Percentiles rank a stretch among this genome's conserved stretches.
These are phyloP conservation scores for Apogon talboti DNA, from an alignment of 2,797 vertebrate species.

Conservation along the genomic window DNA sequence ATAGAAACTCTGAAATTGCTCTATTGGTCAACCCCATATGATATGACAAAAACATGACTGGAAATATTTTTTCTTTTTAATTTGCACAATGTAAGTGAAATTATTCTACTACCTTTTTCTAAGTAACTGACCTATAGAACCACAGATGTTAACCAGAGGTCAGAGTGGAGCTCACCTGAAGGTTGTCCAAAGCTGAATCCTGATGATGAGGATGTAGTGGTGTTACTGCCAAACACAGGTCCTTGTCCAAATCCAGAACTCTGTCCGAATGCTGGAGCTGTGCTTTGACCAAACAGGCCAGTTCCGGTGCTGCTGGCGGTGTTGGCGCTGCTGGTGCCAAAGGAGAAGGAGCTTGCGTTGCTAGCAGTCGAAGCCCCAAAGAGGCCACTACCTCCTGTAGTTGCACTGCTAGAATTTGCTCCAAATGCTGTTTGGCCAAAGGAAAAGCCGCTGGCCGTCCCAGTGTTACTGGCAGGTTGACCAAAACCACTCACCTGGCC, in stretches of 20 bases:
- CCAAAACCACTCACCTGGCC: conserved; percentile 86
- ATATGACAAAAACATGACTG: no score
- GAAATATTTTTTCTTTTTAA: no score
- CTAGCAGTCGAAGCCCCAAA: conserved; percentile 84
- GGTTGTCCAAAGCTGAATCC: conserved; percentile 93
- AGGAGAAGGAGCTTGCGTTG: conserved; percentile 88
- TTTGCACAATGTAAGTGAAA: no score
- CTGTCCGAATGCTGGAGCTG: conserved; percentile 88
- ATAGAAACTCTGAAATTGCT: no score
- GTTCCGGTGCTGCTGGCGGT: conserved; percentile 74
- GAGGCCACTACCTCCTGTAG: conserved; percentile 76
- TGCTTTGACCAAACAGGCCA: conserved; percentile 87
- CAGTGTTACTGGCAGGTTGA: conserved; percentile 74
- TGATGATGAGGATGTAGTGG: conserved; percentile 87
- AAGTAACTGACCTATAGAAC: no score
- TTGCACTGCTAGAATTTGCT: conserved; percentile 35
- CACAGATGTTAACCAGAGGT: neutral
- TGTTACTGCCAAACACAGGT: conserved; percentile 87
- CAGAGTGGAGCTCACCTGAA: conserved; percentile 83
- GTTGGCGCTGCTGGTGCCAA: conserved; percentile 77
- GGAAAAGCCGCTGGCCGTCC: conserved; percentile 70
- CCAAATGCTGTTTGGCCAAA: conserved; percentile 86
- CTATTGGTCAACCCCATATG: no score
- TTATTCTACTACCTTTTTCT: no score
- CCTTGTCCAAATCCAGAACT: conserved; percentile 88